Base-by-base conservation (phyloP, 2,113 vertebrate genomes). In the Aleadryas rufinucha region DNA sequence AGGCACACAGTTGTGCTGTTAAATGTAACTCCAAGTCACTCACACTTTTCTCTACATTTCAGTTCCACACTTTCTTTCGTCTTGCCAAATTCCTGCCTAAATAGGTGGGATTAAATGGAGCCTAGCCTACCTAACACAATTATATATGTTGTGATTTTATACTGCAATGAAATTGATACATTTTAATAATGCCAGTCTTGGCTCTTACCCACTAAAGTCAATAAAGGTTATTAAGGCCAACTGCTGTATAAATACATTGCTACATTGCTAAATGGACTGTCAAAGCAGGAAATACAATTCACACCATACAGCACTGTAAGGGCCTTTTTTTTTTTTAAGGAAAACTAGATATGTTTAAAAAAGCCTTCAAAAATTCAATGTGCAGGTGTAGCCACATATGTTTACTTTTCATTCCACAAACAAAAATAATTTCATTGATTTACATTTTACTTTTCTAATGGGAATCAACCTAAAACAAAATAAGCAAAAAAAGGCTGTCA, bases 171-270 rank as follows among this genome's bases (percentile, higher is more conserved):
- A 99, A 99, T 94, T 97, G 98, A 99, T 99, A 98, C 98, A 98
- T 98, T 99, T 99, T 99, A 99, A 99, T 99, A 99, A 99, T 98
- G 98, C 98, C 98, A 98, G 98, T 97, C 98, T 98, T 98, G 98
- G 99, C 98, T 99, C 98, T 97, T 97, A 98, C 98, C 98, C 98
- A 96, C 98, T 97, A 59, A 98, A 99, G 99, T 98, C 98, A 98
- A 98, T 99, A 98, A 99, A 99, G 99, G 98, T 98, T 99, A 99
- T 98, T 98, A 98, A 98, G 98, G 98, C 98, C 98, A 99, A 99
- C 98, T 98, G 98, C 98, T 98, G 98, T 98, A 97, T 98, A 98
- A 99, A 98, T 86, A 98, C 98, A 97, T 95, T 98, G 98, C 96
- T 97, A 97, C 94, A 94, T 93, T 98, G 98, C 98, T 98, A 98